These are phyloP conservation scores for Euplexia lucipara DNA, from an alignment of 2,888 invertebrate species.

Conservation along the genomic window DNA sequence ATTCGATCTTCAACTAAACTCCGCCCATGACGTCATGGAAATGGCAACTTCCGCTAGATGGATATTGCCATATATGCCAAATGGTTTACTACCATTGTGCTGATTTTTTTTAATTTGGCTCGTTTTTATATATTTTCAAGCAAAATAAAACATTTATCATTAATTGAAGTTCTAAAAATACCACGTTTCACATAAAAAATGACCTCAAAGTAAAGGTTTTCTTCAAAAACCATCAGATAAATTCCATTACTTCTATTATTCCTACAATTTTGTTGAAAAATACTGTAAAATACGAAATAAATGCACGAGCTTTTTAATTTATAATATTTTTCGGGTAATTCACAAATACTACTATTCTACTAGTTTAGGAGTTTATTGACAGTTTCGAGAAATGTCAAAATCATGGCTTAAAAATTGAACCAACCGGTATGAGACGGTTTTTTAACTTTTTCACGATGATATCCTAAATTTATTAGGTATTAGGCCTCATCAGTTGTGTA, in stretches of 20 bases:
- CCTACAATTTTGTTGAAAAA: accelerated
- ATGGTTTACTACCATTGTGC: slow-evolving; percentile 56
- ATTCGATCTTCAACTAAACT: slow-evolving; percentile 91
- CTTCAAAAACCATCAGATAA: not conserved
- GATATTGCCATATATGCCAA: slow-evolving; percentile 71
- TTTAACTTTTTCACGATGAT: not conserved
- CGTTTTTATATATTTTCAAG: not conserved
- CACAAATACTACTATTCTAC: slow-evolving; percentile 4
- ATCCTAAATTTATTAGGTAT: no score
- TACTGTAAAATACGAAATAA: not conserved
- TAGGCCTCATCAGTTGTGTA: not conserved
- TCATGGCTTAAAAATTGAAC: slow-evolving; percentile 9
- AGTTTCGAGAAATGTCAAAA: slow-evolving; percentile 36
- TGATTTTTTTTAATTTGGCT: not conserved
- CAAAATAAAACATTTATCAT: not conserved
- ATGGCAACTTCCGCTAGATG: slow-evolving; percentile 85
- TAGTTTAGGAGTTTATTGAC: slow-evolving; percentile 25
- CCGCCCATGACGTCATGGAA: slow-evolving; percentile 90
- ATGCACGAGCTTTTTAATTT: accelerated
- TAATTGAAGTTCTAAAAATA: no score
- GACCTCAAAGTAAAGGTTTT: no score
- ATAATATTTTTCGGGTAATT: accelerated
- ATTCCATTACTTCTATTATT: not conserved
- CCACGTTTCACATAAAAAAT: not conserved
- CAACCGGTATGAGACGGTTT: slow-evolving; percentile 35